These are phyloP conservation scores for Tyrophagus putrescentiae DNA, from an alignment of 1,140 invertebrate genomes.

Conservation along the genomic window DNA sequence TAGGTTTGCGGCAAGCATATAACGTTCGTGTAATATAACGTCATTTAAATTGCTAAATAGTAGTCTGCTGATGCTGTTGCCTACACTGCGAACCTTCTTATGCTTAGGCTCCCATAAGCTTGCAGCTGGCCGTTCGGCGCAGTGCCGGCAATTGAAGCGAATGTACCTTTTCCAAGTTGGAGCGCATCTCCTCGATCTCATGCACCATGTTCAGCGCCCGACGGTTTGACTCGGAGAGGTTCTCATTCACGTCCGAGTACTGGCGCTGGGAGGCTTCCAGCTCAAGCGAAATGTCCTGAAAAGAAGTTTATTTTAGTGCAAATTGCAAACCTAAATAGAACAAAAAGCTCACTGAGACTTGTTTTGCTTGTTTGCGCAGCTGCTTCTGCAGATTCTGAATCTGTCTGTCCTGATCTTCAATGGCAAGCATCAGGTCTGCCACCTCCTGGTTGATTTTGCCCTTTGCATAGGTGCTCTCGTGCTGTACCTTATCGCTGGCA, in stretches of 20 bases:
- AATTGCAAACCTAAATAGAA: neutral
- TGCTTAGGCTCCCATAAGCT: no score
- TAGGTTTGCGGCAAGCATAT: no score
- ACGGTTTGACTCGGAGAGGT: slow-evolving; percentile 63
- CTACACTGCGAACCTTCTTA: no score
- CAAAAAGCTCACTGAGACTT: slow-evolving; percentile 17
- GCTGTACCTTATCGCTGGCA: slow-evolving; percentile 14
- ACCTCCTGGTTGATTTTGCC: slow-evolving; percentile 21
- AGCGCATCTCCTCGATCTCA: slow-evolving; percentile 80
- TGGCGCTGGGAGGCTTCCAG: slow-evolving; percentile 18
- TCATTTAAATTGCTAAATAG: no score
- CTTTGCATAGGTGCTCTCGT: slow-evolving; percentile 18
- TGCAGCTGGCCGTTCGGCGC: no score
- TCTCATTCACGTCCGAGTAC: slow-evolving; percentile 1
- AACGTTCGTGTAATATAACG: neutral
- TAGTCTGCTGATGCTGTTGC: no score
- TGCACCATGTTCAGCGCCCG: slow-evolving; percentile 70
- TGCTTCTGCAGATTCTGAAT: slow-evolving; percentile 21
- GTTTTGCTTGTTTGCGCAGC: slow-evolving; percentile 22
- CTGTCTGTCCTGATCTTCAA: slow-evolving; percentile 22
- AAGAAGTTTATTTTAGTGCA: neutral
- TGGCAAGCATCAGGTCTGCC: slow-evolving; percentile 17
- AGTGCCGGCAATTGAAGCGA: no score
- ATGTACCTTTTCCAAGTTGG: slow-evolving; percentile 55
- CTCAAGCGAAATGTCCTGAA: slow-evolving; percentile 17